Evolutionary conservation across 2,113 vertebrate species (phyloP), one percentile per base, ranked within the genome.

Genomic region (Tetraodon nigroviridis): DNA sequence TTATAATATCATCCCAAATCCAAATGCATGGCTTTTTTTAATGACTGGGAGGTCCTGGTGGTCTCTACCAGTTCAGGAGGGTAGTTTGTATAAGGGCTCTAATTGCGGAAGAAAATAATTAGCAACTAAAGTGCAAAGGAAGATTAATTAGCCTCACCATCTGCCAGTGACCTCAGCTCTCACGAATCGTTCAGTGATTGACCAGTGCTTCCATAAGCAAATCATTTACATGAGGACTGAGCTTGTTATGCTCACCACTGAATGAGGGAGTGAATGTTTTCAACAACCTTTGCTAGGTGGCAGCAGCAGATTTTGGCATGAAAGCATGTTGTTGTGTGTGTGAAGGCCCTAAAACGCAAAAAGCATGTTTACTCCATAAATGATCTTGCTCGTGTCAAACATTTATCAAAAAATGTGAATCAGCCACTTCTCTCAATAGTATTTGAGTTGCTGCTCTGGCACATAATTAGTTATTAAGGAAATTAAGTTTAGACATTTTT

Each of bases 101-200:
- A 84, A 86, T 86, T 81, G 76, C 56, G 58, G 81, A 80, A 78
- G 78, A 70, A 82, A 84, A 86, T 82, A 75, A 86, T 86, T 81
- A 83, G 80, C 66, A 17, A 64, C 66, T 69, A 61, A 57, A 82
- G 77, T 76, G 84, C 79, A 81, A 86, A 83, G 66, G 61, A 83
- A 84, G 82, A 78, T 82, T 79, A 82, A 87, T 85, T 86, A 75
- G 73, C 67, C 64, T 80, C 81, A 84, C 84, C 81, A 76, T 82
- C 75, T 64, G 80, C 53, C 49, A 67, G 66, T 78, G 77, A 86
- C 82, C 83, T 82, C 75, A 85, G 75, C 80, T 71, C 73, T 74
- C 3, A 41, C 50, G 20, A 83, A 72, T 80, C 64, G 66, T 69
- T 81, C 64, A 54, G 64, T 75, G 67, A 71, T 64, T 63, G 77